Evolutionary conservation across 2,113 vertebrate genomes (phyloP).

Genomic region (Saccopteryx leptura): DNA sequence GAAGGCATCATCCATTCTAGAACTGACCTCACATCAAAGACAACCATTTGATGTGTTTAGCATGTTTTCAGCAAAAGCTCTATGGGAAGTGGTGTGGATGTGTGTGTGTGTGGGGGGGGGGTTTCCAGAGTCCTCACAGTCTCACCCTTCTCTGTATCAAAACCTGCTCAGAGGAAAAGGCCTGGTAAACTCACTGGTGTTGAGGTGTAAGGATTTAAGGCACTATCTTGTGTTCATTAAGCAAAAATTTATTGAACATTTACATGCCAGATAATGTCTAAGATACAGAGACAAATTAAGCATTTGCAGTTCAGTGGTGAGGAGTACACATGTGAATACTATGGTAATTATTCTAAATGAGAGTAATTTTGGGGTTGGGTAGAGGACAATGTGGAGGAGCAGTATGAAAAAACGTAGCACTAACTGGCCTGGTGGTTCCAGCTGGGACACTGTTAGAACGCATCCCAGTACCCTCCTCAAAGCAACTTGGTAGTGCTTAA

Average conservation of each 20-base stretch:
- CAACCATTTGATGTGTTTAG: not conserved
- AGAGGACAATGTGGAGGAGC: not conserved
- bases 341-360: not conserved
- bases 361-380: not conserved
- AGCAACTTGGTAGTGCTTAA: not conserved
- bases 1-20: not conserved
- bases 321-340: not conserved
- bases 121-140: accelerated
- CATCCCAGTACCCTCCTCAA: not conserved
- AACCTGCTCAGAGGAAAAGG: not conserved
- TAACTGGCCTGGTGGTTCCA: not conserved
- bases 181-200: not conserved
- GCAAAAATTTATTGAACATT: not conserved
- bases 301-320: not conserved
- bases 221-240: not conserved
- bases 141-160: not conserved
- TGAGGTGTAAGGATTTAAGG: not conserved
- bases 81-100: no score
- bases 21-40: not conserved
- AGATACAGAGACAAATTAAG: not conserved
- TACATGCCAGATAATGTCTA: not conserved
- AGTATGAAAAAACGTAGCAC: not conserved
- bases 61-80: not conserved
- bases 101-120: not conserved
- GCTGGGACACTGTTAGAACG: no score